Conservation (phyloP, 2,797 vertebrate genomes). For the Odontamblyopus lacepedii region DNA sequence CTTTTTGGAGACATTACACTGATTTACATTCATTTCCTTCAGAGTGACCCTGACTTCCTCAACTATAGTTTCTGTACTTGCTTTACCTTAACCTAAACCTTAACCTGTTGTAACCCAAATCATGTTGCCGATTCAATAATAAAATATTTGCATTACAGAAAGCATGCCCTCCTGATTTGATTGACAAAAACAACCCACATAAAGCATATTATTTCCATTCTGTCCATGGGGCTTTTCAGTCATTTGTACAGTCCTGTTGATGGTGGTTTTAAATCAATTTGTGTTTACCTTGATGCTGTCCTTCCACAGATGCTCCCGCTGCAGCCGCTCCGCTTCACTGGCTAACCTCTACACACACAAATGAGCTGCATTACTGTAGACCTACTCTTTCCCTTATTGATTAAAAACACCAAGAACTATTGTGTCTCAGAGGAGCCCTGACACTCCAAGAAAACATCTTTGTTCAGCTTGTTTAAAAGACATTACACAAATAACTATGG, state of each 20-base stretch:
- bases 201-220: background rate
- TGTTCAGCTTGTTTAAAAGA: constrained; percentile 3
- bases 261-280: background rate
- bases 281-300: constrained; percentile 92
- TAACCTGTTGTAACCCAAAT: background rate
- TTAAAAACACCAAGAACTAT: constrained; percentile 3
- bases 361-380: constrained; percentile 22
- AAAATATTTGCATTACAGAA: background rate
- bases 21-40: no score
- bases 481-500: background rate
- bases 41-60: no score
- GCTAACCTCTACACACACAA: constrained; percentile 84
- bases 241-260: background rate
- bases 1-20: no score
- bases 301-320: constrained; percentile 93
- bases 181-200: background rate
- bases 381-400: constrained; percentile 6
- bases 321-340: constrained; percentile 90
- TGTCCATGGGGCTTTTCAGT: background rate
- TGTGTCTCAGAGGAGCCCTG: constrained; percentile 1
- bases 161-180: background rate
- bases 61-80: no score
- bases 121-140: background rate
- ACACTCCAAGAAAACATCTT: background rate
- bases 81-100: no score